phyloP scores from a whole-genome alignment of 2,888 invertebrate genomes.

The Endomychus coccineus region DNA sequence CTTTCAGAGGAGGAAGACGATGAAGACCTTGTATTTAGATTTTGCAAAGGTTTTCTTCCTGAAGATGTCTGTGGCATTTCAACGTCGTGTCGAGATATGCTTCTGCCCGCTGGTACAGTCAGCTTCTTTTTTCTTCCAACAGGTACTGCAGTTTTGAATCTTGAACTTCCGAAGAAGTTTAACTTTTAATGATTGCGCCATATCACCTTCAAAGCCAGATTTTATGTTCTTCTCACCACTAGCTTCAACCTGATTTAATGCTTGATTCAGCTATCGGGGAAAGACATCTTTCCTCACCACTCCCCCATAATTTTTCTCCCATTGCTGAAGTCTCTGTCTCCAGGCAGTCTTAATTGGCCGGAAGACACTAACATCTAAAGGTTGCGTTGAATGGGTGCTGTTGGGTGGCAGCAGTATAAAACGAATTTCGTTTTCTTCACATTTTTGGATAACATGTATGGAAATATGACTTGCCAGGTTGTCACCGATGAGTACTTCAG shows the following conservation, averaged over 20 bases:
- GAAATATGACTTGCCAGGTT: slow-evolving; percentile 14
- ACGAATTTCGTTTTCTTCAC: slow-evolving; percentile 16
- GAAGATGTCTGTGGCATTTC: slow-evolving; percentile 5
- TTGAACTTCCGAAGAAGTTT: slow-evolving; percentile 6
- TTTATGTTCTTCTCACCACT: slow-evolving; percentile 9
- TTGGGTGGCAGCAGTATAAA: slow-evolving; percentile 14
- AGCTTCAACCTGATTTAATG: slow-evolving; percentile 10
- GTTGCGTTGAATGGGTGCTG: slow-evolving; percentile 14
- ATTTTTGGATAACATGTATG: slow-evolving; percentile 10
- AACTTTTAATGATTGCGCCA: slow-evolving; percentile 8
- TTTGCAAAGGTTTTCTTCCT: slow-evolving; percentile 6
- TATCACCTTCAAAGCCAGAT: slow-evolving; percentile 9
- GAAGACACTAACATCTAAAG: slow-evolving; percentile 13
- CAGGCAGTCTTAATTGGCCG: slow-evolving; percentile 11
- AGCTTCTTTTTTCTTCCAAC: slow-evolving; percentile 9
- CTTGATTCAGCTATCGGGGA: slow-evolving; percentile 16
- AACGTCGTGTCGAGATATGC: slow-evolving; percentile 4
- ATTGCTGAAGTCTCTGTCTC: too few relatives aligned
- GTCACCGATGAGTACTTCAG: slow-evolving; percentile 12
- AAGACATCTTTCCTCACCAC: slow-evolving; percentile 16
- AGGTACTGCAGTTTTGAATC: slow-evolving; percentile 7
- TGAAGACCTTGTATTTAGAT: too few relatives aligned
- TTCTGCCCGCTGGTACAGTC: slow-evolving; percentile 4
- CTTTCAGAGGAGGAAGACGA: slow-evolving; percentile 5
- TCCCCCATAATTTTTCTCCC: slow-evolving; percentile 12